A percentile compares a stretch with the other conserved stretches of the same genome.
Conservation (phyloP, 2,113 vertebrate species). For the Vireo altiloquus region DNA sequence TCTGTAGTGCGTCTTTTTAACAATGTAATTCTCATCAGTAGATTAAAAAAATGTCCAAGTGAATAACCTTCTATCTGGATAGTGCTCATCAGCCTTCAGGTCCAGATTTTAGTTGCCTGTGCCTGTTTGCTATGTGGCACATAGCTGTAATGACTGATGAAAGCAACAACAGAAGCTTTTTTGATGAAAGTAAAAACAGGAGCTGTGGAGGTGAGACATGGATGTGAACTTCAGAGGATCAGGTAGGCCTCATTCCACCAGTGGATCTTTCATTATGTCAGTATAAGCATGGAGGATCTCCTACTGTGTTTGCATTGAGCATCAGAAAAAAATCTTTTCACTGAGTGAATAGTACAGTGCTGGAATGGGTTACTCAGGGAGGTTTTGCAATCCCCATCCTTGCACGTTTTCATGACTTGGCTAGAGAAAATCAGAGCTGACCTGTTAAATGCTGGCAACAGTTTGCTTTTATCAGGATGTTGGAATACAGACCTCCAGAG, state of each 20-base stretch:
- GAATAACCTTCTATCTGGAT: neutral
- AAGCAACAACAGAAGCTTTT: neutral
- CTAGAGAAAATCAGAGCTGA: conserved; percentile 7
- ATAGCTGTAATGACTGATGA: neutral
- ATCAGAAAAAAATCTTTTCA: neutral
- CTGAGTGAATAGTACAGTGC: neutral
- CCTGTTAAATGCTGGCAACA: neutral
- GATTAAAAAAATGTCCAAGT: neutral
- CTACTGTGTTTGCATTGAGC: neutral
- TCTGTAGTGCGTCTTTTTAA: neutral
- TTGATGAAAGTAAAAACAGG: neutral
- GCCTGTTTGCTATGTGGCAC: neutral
- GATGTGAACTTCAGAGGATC: neutral
- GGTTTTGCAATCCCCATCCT: neutral
- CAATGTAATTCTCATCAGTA: neutral
- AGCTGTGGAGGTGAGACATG: neutral
- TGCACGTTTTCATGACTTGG: neutral
- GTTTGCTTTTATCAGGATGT: neutral
- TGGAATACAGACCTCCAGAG: neutral
- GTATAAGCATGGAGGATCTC: neutral
- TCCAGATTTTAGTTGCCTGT: neutral
- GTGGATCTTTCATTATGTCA: neutral
- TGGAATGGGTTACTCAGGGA: neutral
- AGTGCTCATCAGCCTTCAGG: neutral
- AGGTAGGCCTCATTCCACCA: neutral